phyloP scores from a whole-genome alignment of 1,140 invertebrate genomes.

The Hetaerina americana region DNA sequence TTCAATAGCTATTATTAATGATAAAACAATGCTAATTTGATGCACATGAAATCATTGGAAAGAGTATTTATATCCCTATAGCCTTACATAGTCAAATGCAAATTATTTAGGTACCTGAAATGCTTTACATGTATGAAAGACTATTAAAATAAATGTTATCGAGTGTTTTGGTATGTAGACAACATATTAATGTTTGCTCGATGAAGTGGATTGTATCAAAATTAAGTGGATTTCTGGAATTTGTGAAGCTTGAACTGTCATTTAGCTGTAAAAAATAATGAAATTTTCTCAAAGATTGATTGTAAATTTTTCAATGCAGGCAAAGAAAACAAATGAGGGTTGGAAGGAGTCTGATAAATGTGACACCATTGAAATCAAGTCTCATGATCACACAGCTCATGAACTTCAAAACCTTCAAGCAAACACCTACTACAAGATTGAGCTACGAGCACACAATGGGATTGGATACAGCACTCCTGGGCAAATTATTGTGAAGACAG shows the following conservation, averaged over 20 bases:
- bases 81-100: too few species aligned
- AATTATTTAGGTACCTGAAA: too few species aligned
- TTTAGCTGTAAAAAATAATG: constrained; percentile 1
- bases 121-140: too few species aligned
- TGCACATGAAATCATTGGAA: too few species aligned
- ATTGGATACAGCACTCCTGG: constrained; percentile 66
- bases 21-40: too few species aligned
- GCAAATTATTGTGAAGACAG: constrained; percentile 63
- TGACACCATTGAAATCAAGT: constrained; percentile 36
- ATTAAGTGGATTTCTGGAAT: constrained; percentile 3
- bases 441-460: constrained; percentile 69
- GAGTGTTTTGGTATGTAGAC: too few species aligned
- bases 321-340: constrained; percentile 18
- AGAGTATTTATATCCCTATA: too few species aligned
- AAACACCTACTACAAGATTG: constrained; percentile 66
- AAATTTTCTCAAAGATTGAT: constrained; percentile 2
- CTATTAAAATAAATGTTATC: too few species aligned
- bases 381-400: constrained; percentile 42
- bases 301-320: constrained; percentile 18
- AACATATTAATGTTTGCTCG: too few species aligned
- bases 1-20: too few species aligned
- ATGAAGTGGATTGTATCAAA: too few species aligned
- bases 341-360: constrained; percentile 49
- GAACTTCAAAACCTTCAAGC: constrained; percentile 52
- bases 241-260: too few species aligned